phyloP scores from a whole-genome alignment of 2,113 vertebrate species.

The Vombatus ursinus region DNA sequence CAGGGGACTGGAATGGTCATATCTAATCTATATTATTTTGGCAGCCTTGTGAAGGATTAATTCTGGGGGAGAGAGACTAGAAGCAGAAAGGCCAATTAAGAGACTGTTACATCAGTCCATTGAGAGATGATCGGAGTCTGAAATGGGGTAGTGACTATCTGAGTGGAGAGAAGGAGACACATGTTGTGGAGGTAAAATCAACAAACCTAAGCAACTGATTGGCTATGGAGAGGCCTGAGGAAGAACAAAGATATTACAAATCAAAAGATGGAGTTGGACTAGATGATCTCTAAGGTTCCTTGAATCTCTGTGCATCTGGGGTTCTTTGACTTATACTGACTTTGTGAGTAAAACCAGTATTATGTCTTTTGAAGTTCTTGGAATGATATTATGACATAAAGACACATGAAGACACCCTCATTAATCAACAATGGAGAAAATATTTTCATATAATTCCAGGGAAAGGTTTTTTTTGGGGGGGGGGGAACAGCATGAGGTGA shows the following conservation, averaged over 20 bases:
- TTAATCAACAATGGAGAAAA: slow-evolving; percentile 15
- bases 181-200: not conserved
- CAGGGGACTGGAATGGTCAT: not conserved
- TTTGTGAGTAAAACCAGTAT: slow-evolving; percentile 27
- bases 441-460: not conserved
- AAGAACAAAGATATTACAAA: slow-evolving; percentile 10
- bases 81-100: not conserved
- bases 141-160: not conserved
- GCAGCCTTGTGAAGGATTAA: not conserved
- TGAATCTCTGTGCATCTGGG: not conserved
- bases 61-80: not conserved
- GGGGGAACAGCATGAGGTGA: not conserved
- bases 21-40: not conserved
- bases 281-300: not conserved
- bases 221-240: not conserved
- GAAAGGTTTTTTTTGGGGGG: not conserved
- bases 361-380: slow-evolving; percentile 18
- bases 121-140: not conserved
- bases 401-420: not conserved
- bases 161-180: not conserved
- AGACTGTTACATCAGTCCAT: not conserved
- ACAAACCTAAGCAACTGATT: not conserved
- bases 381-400: slow-evolving; percentile 30
- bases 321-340: not conserved
- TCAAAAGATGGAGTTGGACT: not conserved